Evolutionary conservation across 2,113 vertebrate species (phyloP).

Genomic region (Forbesichthys agassizii): DNA sequence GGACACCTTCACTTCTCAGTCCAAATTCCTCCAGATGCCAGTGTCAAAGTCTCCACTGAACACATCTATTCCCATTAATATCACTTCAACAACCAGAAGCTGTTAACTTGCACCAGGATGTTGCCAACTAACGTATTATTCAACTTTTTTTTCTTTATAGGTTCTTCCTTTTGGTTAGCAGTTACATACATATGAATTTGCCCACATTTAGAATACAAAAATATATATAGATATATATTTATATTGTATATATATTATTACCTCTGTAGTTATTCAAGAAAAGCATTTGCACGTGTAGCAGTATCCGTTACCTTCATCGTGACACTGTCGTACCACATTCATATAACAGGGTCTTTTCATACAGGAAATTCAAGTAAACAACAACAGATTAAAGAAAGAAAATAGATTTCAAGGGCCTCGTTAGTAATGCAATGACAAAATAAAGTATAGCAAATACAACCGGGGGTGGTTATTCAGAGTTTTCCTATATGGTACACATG

Average conservation of each 20-base stretch:
- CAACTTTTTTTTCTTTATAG: constrained; percentile 18
- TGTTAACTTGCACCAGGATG: constrained; percentile 48
- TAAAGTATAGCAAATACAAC: constrained; percentile 38
- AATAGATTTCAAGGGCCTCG: constrained; percentile 51
- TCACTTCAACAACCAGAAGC: constrained; percentile 51
- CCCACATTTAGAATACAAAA: constrained; percentile 76
- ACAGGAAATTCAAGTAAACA: constrained; percentile 80
- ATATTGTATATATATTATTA: constrained; percentile 38
- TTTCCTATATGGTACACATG: constrained; percentile 21
- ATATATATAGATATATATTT: constrained; percentile 51
- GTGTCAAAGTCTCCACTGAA: constrained; percentile 58
- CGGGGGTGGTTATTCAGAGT: neutral
- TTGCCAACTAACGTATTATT: constrained; percentile 24
- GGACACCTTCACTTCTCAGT: constrained; percentile 9
- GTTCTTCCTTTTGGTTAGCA: constrained; percentile 48
- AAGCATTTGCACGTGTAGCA: constrained; percentile 69
- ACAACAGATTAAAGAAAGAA: constrained; percentile 68
- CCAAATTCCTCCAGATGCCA: constrained; percentile 14
- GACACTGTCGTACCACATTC: constrained; percentile 70
- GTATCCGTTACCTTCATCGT: constrained; percentile 69
- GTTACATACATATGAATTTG: constrained; percentile 55
- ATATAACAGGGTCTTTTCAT: constrained; percentile 73
- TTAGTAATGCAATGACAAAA: constrained; percentile 63
- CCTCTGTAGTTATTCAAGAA: constrained; percentile 75
- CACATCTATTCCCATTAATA: constrained; percentile 43